A percentile compares a stretch with the other conserved stretches of the same genome.
phyloP scores from a whole-genome alignment of 2,797 vertebrate genomes.

The Premnoplex brunnescens region DNA sequence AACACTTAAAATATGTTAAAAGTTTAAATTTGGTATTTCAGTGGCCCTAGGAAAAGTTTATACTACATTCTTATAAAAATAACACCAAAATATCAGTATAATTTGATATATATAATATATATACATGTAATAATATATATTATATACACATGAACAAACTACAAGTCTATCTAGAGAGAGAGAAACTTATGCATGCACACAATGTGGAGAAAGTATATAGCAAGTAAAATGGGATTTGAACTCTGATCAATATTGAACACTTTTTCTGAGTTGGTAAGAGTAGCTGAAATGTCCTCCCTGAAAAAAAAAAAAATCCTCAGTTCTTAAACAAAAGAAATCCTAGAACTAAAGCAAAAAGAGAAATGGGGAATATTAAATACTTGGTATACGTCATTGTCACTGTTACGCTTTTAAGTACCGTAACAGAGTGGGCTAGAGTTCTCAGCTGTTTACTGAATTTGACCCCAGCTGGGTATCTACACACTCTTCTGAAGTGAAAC shows the following conservation, averaged over 20 bases:
- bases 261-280: neutral
- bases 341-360: neutral
- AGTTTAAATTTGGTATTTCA: neutral
- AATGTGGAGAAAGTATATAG: neutral
- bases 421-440: neutral
- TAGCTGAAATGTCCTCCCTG: neutral
- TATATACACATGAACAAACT: fast-evolving
- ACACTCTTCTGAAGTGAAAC: neutral
- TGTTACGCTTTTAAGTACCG: neutral
- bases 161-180: neutral
- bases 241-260: neutral
- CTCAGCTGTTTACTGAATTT: neutral
- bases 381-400: neutral
- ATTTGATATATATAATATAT: neutral
- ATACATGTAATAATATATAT: neutral
- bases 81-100: neutral
- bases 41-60: neutral
- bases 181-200: neutral
- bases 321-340: neutral
- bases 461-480: neutral
- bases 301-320: neutral
- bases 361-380: neutral
- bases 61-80: neutral
- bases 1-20: neutral
- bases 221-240: neutral